Evolutionary conservation across 2,797 vertebrate species (phyloP), one percentile per base, ranked within the genome.

Genomic region (Columba guinea): DNA sequence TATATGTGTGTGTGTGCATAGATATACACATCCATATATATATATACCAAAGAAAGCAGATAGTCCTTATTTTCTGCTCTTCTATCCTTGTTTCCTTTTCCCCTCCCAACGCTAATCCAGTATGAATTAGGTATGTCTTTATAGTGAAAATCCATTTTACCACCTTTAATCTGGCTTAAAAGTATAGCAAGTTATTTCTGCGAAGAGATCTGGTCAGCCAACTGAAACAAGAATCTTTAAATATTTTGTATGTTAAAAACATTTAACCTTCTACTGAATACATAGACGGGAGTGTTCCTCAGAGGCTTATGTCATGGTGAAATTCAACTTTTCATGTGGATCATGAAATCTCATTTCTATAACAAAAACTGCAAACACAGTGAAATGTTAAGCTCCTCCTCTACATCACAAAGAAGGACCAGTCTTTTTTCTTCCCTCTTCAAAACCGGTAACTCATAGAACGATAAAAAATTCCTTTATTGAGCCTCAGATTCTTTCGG

Each of bases 1-100:
- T 44, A 5, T 28, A 2, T 37, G 5, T 48, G 8, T 28, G 8
- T 51, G 2, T 24, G 0, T 21, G 4, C 8, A 8, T 44, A 24
- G 4, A 23, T 5, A 8, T 4, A 23, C 7, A 68, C 2, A 14
- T 56, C 15, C 24, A 51, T 26, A 26, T 15, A 14, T 24, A 51
- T 24, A 58, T 35, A 59, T 9, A 27, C 5, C 34, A 46, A 3
- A 69, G 30, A 65, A 77, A 83, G 46, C 5, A 78, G n/a, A 53
- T 3, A 35, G 13, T 41, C 23, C 5, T 6, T 77, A 7, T 34
- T 56, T 71, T 68, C 24, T 56, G 4, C 35, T 84, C 17, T 37
- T 82, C 8, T 35, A 3, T 34, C 63, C 34, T 17, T n/a, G 13
- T 46, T 63, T 11, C 4, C 9, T 26, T 44, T 34, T 35, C 4